Conservation (phyloP, 2,888 invertebrate species). For the Cremastinae sp. region DNA sequence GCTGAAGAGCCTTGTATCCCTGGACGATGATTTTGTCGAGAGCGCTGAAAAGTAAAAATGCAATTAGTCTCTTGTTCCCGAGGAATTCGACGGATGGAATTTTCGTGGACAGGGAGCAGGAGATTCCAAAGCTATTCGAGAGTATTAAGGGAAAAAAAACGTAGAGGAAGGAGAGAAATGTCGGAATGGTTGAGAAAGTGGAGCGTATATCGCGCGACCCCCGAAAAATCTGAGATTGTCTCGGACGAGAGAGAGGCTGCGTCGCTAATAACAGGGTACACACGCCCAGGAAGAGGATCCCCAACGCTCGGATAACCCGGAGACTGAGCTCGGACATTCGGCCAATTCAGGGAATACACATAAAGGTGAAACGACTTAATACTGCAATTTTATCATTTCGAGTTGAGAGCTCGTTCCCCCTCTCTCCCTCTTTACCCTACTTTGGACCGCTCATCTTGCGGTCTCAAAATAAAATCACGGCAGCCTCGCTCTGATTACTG, state of each 20-base stretch:
- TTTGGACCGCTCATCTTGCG: constrained; percentile 73
- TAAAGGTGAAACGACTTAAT: constrained; percentile 80
- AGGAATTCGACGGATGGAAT: neutral
- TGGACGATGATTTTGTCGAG: constrained; percentile 98
- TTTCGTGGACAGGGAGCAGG: constrained; percentile 7
- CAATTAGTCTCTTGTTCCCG: neutral
- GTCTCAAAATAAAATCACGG: constrained; percentile 80
- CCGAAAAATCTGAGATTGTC: constrained; percentile 75
- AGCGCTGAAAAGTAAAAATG: constrained; percentile 83
- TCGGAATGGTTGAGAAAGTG: constrained; percentile 66
- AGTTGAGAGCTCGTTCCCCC: constrained; percentile 65
- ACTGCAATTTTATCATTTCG: constrained; percentile 80
- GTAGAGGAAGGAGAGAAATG: constrained; percentile 51
- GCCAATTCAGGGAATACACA: constrained; percentile 79
- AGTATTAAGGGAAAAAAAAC: constrained; percentile 39
- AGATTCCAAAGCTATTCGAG: constrained; percentile 48
- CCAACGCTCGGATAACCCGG: constrained; percentile 30
- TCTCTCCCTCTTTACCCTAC: constrained; percentile 63
- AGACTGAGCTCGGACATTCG: constrained; percentile 68
- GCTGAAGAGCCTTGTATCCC: constrained; percentile 97
- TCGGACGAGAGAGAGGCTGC: constrained; percentile 68
- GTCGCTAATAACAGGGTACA: constrained; percentile 79
- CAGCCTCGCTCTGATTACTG: constrained; percentile 73
- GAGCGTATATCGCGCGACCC: constrained; percentile 68
- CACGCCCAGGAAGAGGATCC: constrained; percentile 66